A percentile compares a stretch with the other conserved stretches of the same genome.
Evolutionary conservation across 1,140 invertebrate species (phyloP).

Genomic region (Anadara kagoshimensis): DNA sequence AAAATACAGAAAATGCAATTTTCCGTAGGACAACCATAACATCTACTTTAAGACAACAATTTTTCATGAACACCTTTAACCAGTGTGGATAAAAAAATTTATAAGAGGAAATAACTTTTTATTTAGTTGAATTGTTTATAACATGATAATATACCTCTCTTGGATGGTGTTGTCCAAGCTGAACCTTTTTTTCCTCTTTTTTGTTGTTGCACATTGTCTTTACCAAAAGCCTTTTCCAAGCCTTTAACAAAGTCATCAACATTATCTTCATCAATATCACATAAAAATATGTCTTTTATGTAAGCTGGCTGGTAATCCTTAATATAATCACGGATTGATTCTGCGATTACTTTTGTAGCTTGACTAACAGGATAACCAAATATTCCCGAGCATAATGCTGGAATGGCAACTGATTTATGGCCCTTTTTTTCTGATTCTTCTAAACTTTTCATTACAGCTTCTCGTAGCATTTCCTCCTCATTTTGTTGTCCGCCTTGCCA

Average conservation of each 20-base stretch:
- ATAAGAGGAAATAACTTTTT: no score
- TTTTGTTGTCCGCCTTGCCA: slow-evolving; percentile 42
- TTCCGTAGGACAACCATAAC: no score
- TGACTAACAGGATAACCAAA: slow-evolving; percentile 50
- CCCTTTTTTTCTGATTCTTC: slow-evolving; percentile 2
- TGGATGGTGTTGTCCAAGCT: no score
- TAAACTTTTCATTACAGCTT: slow-evolving; percentile 3
- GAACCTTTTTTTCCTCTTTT: no score
- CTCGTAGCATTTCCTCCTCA: slow-evolving; percentile 19
- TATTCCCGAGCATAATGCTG: slow-evolving; percentile 55
- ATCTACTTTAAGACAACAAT: no score
- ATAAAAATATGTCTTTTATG: slow-evolving; percentile 28
- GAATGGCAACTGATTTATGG: slow-evolving; percentile 45
- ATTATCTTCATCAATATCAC: slow-evolving; percentile 35
- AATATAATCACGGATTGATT: slow-evolving; percentile 24
- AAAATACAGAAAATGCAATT: no score
- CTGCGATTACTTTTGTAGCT: slow-evolving; percentile 27
- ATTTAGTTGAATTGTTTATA: no score
- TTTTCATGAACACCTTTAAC: no score
- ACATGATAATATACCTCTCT: no score
- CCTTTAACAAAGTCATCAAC: slow-evolving; percentile 34
- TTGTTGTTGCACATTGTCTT: background rate
- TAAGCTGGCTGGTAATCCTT: background rate
- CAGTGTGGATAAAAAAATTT: no score
- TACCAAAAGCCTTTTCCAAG: slow-evolving; percentile 10